phyloP scores from a whole-genome alignment of 2,888 invertebrate species.

The Synergus japonicus region DNA sequence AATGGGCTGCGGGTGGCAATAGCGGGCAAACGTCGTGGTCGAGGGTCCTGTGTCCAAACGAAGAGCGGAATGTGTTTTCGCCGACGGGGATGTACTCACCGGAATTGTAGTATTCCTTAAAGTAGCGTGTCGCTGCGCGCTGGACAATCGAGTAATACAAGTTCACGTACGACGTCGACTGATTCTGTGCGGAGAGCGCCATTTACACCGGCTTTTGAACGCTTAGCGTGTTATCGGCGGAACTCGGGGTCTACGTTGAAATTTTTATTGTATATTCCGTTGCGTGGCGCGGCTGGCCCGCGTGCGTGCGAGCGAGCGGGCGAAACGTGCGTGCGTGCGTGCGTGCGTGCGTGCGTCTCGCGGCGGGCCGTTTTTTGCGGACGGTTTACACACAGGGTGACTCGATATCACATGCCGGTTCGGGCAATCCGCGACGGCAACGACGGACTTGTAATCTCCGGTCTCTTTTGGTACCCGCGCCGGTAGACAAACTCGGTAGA shows the following conservation, averaged over 20 bases:
- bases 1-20: constrained; percentile 35
- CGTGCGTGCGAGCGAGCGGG: constrained; percentile 44
- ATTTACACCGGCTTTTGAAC: constrained; percentile 71
- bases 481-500: constrained; percentile 76
- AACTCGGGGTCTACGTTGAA: constrained; percentile 19
- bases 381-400: neutral
- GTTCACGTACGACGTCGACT: constrained; percentile 84
- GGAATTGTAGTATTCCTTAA: constrained; percentile 84
- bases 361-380: constrained; percentile 22
- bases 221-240: constrained; percentile 43
- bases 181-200: constrained; percentile 77
- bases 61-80: constrained; percentile 36
- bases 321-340: neutral
- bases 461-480: constrained; percentile 72
- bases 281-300: constrained; percentile 43
- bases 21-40: constrained; percentile 32
- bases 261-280: neutral
- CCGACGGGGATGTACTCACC: constrained; percentile 77
- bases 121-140: constrained; percentile 83
- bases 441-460: constrained; percentile 64
- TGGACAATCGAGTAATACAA: constrained; percentile 85
- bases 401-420: constrained; percentile 33
- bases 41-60: constrained; percentile 34
- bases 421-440: constrained; percentile 53
- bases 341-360: constrained; percentile 14